Evolutionary conservation across 64 coral and sea anemone genomes (phyloP).

Genomic region (Stichodactyla helianthus): DNA sequence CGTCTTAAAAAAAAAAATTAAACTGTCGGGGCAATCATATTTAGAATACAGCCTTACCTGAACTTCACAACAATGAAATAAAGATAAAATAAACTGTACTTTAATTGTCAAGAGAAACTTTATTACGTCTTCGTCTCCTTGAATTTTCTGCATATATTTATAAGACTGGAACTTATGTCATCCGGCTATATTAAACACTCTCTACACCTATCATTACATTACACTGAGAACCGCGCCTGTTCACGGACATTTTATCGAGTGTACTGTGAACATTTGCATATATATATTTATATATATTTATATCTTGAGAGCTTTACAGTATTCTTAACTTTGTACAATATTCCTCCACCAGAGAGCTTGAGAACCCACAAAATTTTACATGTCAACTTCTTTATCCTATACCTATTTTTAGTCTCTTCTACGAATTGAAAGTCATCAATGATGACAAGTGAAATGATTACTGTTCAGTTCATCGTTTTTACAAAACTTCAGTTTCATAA

Average conservation of each 20-base stretch:
- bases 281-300: constrained; percentile 54
- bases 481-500: neutral
- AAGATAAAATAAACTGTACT: neutral
- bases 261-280: neutral
- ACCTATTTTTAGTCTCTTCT: neutral
- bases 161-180: neutral
- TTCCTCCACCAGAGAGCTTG: neutral
- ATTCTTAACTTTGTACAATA: constrained; percentile 53
- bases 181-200: neutral
- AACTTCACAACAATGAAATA: neutral
- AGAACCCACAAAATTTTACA: constrained; percentile 10
- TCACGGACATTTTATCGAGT: neutral
- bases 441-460: neutral
- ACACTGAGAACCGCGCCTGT: constrained; percentile 22
- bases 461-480: neutral
- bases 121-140: constrained; percentile 31
- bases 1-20: neutral
- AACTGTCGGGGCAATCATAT: neutral
- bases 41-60: neutral
- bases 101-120: constrained; percentile 21
- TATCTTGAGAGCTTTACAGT: constrained; percentile 48
- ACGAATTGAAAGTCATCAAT: constrained; percentile 3
- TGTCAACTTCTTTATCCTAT: neutral
- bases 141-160: constrained; percentile 1
- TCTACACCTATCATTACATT: neutral